Conservation (phyloP, 2,888 invertebrate genomes). For the Polyommatus iphigenia region DNA sequence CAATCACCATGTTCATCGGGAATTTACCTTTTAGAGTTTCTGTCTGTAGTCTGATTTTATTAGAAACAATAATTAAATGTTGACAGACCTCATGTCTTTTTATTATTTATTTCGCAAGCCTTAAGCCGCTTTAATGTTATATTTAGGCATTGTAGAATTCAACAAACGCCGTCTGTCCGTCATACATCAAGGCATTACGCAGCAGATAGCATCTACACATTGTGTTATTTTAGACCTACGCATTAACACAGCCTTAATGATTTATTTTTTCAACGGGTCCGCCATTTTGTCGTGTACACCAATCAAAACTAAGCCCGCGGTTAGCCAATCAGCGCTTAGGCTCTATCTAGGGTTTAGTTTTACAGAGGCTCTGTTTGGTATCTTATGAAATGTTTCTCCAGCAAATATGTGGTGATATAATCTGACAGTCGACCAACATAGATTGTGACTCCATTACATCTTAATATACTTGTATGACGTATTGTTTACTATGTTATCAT, state of each 20-base stretch:
- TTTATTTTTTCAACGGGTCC: conserved; percentile 21
- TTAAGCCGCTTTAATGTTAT: background rate
- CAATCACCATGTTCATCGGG: no score
- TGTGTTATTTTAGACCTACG: background rate
- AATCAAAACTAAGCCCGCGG: conserved; percentile 46
- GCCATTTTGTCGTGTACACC: conserved; percentile 40
- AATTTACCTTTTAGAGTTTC: no score
- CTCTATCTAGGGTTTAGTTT: conserved; percentile 19
- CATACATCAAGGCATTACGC: background rate
- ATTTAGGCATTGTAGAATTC: background rate
- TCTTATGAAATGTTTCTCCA: conserved; percentile 15
- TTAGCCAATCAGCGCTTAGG: conserved; percentile 42
- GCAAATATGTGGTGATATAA: conserved; percentile 16
- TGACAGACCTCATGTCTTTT: no score
- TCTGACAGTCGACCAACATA: conserved; percentile 14
- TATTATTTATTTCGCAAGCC: no score
- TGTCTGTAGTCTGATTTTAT: background rate
- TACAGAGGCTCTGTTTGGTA: conserved; percentile 3
- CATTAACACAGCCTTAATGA: conserved; percentile 25
- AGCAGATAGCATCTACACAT: background rate
- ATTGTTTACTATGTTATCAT: background rate
- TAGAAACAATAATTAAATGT: background rate
- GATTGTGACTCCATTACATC: conserved; percentile 14
- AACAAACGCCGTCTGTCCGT: background rate
- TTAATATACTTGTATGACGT: conserved; percentile 1